phyloP scores from a whole-genome alignment of 2,113 vertebrate species.

The Cyprinus carpio region DNA sequence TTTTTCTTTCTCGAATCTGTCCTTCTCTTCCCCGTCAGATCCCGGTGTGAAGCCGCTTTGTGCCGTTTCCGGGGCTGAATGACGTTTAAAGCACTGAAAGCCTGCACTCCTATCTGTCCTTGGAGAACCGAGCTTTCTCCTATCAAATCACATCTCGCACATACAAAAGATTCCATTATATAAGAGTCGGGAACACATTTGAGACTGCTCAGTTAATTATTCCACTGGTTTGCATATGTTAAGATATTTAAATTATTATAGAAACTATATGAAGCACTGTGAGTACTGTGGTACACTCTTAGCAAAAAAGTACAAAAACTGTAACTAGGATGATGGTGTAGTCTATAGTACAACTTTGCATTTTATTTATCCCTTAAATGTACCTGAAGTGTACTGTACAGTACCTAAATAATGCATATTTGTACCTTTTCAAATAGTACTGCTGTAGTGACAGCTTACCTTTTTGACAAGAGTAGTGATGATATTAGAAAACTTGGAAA shows the following conservation, averaged over 20 bases:
- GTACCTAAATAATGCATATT: neutral
- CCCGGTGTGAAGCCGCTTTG: neutral
- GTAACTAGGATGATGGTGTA: too few species aligned
- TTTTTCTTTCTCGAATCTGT: constrained; percentile 49
- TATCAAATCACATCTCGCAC: neutral
- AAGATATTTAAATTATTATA: neutral
- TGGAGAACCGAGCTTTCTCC: neutral
- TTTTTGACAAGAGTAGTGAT: too few species aligned
- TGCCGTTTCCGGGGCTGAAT: neutral
- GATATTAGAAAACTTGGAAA: neutral
- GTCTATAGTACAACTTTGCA: neutral
- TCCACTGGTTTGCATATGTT: neutral
- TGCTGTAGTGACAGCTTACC: too few species aligned
- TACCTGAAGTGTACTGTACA: neutral
- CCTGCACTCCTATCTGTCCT: neutral
- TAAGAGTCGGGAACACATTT: neutral
- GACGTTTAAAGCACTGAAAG: neutral
- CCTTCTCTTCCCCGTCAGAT: neutral
- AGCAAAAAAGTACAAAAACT: too few species aligned
- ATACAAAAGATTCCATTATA: neutral
- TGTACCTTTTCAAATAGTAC: neutral
- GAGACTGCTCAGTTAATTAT: neutral
- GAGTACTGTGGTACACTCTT: neutral
- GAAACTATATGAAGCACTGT: neutral
- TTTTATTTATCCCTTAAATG: neutral